Evolutionary conservation across 2,113 vertebrate species (phyloP).

Genomic region (Motacilla alba): DNA sequence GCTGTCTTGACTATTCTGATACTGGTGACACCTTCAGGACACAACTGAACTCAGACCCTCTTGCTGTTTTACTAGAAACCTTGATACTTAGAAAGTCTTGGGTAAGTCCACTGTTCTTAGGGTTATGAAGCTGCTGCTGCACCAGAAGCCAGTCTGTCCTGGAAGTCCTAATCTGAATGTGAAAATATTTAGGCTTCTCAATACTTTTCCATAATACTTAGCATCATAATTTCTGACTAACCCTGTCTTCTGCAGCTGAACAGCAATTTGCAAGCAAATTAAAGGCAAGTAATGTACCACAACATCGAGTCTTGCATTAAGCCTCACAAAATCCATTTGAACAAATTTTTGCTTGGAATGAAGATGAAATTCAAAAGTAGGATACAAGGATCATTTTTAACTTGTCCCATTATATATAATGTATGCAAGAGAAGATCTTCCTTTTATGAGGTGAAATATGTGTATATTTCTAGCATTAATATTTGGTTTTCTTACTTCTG

Average conservation of each 20-base stretch:
- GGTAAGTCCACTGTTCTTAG: not conserved
- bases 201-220: not conserved
- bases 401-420: not conserved
- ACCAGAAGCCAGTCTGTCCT: not conserved
- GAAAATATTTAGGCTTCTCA: not conserved
- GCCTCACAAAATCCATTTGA: not conserved
- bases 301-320: accelerated
- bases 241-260: not conserved
- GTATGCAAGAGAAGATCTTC: not conserved
- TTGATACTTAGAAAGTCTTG: not conserved
- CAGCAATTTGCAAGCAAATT: not conserved
- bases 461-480: not conserved
- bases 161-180: not conserved
- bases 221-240: not conserved
- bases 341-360: not conserved
- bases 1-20: not conserved
- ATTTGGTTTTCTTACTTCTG: not conserved
- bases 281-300: not conserved
- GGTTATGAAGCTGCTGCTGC: not conserved
- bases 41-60: not conserved
- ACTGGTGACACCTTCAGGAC: not conserved
- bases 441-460: not conserved
- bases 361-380: not conserved
- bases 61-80: not conserved
- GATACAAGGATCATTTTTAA: not conserved